Evolutionary conservation across 2,888 invertebrate genomes (phyloP).

Genomic region (Serrognathus titanus): DNA sequence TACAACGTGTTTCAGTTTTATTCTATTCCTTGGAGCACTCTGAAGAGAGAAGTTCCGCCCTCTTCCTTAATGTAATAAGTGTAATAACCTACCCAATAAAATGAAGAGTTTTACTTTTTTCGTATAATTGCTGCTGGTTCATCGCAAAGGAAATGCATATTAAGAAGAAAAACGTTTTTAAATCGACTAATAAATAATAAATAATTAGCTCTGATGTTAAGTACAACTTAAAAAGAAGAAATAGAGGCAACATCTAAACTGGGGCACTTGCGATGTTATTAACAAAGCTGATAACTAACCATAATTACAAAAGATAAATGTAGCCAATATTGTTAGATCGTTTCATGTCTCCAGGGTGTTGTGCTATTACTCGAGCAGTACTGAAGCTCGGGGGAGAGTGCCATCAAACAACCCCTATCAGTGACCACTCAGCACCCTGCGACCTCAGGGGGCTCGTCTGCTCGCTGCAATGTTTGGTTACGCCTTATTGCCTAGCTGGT

Average conservation of each 20-base stretch:
- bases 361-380: constrained; percentile 20
- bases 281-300: constrained; percentile 14
- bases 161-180: too few species aligned
- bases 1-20: too few species aligned
- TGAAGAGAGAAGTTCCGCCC: too few species aligned
- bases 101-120: too few species aligned
- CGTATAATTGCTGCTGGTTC: too few species aligned
- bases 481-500: constrained; percentile 45
- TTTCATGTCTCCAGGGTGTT: constrained; percentile 20
- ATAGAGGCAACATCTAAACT: constrained; percentile 3
- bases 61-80: too few species aligned
- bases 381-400: constrained; percentile 19
- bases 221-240: background rate
- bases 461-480: constrained; percentile 47
- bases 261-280: constrained; percentile 2
- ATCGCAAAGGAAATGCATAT: too few species aligned
- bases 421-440: constrained; percentile 46
- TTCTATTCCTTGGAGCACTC: too few species aligned
- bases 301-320: constrained; percentile 23
- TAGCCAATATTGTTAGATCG: constrained; percentile 22
- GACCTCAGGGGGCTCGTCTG: constrained; percentile 43
- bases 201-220: too few species aligned
- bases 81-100: too few species aligned
- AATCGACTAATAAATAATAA: too few species aligned
- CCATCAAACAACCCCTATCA: constrained; percentile 30